Base-by-base conservation (phyloP, 2,113 vertebrate species). In the Semnornis frantzii region DNA sequence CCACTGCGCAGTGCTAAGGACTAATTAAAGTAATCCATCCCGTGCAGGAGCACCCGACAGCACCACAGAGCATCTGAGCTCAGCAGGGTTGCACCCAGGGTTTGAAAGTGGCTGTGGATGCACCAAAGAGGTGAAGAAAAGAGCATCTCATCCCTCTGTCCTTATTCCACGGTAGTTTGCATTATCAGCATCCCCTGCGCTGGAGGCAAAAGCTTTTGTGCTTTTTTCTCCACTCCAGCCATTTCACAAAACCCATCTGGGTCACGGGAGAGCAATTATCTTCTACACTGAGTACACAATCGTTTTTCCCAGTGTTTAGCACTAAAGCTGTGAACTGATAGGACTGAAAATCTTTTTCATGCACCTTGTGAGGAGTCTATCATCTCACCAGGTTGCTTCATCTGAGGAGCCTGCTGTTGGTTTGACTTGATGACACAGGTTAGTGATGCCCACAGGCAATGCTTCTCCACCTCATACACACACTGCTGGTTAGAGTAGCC, bases 21-120 rank as follows among this genome's bases (percentile, higher is more conserved):
- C 42, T 83, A 37, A 48, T 84, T 88, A 52, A 82, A 87, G 33
- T 70, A 37, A 76, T 87, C 57, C 15, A 55, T 91, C 87, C 39
- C 34, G 63, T 52, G n/a, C 39, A 19, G 6, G 59, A 59, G 52
- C 82, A 24, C 37, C 11, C 4, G 1, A 55, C 1, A 1, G n/a
- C 34, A 33, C 28, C 39, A 34, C 39, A 73, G 46, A 52, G 82
- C 69, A 18, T 44, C 65, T 39, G 30, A 85, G 59, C 19, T 14
- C 17, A 19, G 18, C 8, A 76, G 27, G n/a, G 14, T 28, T 65
- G 28, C 10, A 55, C 44, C 31, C 27, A 44, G 48, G 24, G 10
- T 34, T 83, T 58, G 12, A 60, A 21, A 4, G 20, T 0, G 0
- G 8, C n/a, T 23, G 6, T 7, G 13, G 17, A 33, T 27, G 28